Conservation (phyloP, 2,888 invertebrate species). For the Acanthococcus lagerstroemiae region DNA sequence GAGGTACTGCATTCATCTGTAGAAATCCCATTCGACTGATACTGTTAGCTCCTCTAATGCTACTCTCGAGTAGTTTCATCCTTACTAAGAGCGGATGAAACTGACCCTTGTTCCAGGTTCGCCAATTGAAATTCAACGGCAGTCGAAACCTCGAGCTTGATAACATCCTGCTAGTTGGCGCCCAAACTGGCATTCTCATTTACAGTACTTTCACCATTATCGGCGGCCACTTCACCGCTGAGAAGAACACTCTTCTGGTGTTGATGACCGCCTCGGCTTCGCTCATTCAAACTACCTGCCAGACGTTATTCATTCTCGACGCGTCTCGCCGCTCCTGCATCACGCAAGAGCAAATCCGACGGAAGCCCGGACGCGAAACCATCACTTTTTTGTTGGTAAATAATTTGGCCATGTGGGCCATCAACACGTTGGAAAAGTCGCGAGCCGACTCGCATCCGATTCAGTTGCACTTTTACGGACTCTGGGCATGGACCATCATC, state of each 20-base stretch:
- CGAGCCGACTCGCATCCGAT: conserved; percentile 84
- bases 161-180: conserved; percentile 81
- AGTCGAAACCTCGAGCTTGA: conserved; percentile 73
- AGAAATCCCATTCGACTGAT: too few species aligned
- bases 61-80: too few species aligned
- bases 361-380: conserved; percentile 85
- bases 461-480: conserved; percentile 80
- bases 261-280: conserved; percentile 74
- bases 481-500: conserved; percentile 93
- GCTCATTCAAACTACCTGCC: conserved; percentile 76
- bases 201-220: conserved; percentile 90
- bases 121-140: conserved; percentile 74
- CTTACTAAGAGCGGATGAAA: too few species aligned
- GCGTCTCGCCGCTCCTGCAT: conserved; percentile 59
- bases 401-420: conserved; percentile 89
- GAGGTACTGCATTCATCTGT: too few species aligned
- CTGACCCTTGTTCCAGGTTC: conserved; percentile 45
- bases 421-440: conserved; percentile 84
- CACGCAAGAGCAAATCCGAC: conserved; percentile 53
- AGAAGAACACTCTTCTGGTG: conserved; percentile 68
- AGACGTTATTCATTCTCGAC: conserved; percentile 84
- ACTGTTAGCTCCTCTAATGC: too few species aligned
- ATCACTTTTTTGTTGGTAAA: conserved; percentile 84
- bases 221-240: conserved; percentile 78
- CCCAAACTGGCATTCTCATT: conserved; percentile 88